phyloP scores from a whole-genome alignment of 2,797 vertebrate species.

The Synaphobranchus kaupii region DNA sequence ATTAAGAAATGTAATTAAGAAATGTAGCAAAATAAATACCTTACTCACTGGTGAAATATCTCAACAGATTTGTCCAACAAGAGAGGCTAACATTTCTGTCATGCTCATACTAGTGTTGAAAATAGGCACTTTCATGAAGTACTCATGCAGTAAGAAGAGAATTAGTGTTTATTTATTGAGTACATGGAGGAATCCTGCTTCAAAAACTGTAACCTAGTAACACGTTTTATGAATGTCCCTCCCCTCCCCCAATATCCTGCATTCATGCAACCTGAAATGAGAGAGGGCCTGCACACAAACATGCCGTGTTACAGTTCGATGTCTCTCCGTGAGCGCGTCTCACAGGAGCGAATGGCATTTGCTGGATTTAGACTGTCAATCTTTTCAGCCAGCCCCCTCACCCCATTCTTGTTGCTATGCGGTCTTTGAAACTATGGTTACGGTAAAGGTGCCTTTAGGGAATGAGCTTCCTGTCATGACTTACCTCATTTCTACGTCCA shows the following conservation, averaged over 20 bases:
- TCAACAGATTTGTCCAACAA: conserved; percentile 5
- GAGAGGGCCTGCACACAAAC: conserved; percentile 39
- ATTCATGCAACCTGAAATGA: conserved; percentile 18
- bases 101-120: neutral
- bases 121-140: neutral
- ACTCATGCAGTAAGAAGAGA: conserved; percentile 12
- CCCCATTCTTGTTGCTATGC: conserved; percentile 58
- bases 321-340: conserved; percentile 34
- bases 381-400: conserved; percentile 52
- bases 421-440: conserved; percentile 60
- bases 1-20: neutral
- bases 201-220: conserved; percentile 39
- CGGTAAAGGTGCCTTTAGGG: conserved; percentile 53
- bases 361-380: conserved; percentile 48
- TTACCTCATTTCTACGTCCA: conserved; percentile 39
- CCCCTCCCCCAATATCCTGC: conserved; percentile 9
- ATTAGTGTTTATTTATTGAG: conserved; percentile 31
- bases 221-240: conserved; percentile 30
- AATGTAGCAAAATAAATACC: neutral
- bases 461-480: conserved; percentile 39
- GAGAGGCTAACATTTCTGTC: neutral
- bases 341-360: conserved; percentile 45
- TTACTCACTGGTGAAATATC: neutral
- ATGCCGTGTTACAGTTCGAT: conserved; percentile 22
- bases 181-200: conserved; percentile 19